Evolutionary conservation across 2,888 invertebrate genomes (phyloP), one percentile per base, ranked within the genome.

Genomic region (Drosophila testacea): DNA sequence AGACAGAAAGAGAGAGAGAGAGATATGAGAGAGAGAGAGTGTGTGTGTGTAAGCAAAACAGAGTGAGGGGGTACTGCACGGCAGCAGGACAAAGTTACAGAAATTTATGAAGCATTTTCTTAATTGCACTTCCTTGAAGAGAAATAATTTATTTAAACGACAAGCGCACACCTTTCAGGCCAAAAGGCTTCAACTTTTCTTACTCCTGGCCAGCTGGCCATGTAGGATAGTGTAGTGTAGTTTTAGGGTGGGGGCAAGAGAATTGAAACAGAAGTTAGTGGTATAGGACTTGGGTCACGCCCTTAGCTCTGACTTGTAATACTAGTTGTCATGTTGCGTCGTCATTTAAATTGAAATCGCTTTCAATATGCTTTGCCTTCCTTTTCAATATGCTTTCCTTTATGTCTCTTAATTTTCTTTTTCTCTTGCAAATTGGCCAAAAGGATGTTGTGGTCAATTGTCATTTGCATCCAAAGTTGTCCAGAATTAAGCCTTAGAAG

Each of bases 81-180:
- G 47, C 44, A 50, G 41, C 41, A 65, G 77, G 66, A 73, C 77
- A 86, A 83, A 81, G 81, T 81, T 81, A 69, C 63, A 64, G 68
- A 91, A 91, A 91, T 91, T 91, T 91, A 91, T 91, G 90, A 91
- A 91, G 90, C 90, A 90, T 90, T 92, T 91, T 90, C 91, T 91
- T 92, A 91, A 92, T 92, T 92, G 91, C 91, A 91, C 89, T 91
- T 92, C 88, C 88, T 88, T 86, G 78, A 91, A 89, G 88, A 90
- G 87, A 91, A 89, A 91, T 91, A 89, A 91, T 91, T 91, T 91
- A 91, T 91, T 91, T 90, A 91, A 91, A 91, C 89, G 91, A 90
- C 91, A 90, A 86, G 89, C 88, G 90, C 90, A 90, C 85, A 87
- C 87, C 81, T 85, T 77, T 64, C 30, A 56, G n/a, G 11, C 16